Conservation (phyloP, 2,888 invertebrate genomes). For the Plagodis pulveraria region DNA sequence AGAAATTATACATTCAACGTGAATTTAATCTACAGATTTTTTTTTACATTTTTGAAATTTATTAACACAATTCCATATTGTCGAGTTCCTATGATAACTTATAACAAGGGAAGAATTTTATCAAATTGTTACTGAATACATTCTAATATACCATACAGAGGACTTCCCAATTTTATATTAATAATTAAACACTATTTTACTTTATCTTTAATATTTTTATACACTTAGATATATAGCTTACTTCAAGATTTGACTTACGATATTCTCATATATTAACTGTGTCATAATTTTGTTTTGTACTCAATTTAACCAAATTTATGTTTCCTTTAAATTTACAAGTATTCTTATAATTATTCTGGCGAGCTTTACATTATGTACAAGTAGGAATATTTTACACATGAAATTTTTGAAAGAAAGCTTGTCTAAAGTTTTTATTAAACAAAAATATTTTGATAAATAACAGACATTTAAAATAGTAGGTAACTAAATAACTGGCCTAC, state of each 20-base stretch:
- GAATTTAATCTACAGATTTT: slow-evolving; percentile 40
- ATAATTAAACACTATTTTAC: slow-evolving; percentile 9
- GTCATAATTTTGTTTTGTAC: slow-evolving; percentile 45
- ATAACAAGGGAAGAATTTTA: slow-evolving; percentile 17
- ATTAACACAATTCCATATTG: slow-evolving; percentile 75
- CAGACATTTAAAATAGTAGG: too few relatives aligned
- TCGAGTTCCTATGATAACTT: slow-evolving; percentile 54
- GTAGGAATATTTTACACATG: slow-evolving; percentile 12
- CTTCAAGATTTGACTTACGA: slow-evolving; percentile 12
- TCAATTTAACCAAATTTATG: slow-evolving; percentile 39
- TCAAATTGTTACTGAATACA: too few relatives aligned
- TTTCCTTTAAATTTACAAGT: slow-evolving; percentile 15
- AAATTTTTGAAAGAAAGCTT: slow-evolving; percentile 3
- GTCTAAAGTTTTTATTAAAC: too few relatives aligned
- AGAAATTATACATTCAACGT: slow-evolving; percentile 51
- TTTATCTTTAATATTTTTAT: slow-evolving; percentile 23
- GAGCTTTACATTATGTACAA: slow-evolving; percentile 13
- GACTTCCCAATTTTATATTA: background rate
- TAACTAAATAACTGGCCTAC: too few relatives aligned
- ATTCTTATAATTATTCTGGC: slow-evolving; percentile 21
- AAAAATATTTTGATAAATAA: too few relatives aligned
- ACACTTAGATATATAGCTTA: slow-evolving; percentile 18
- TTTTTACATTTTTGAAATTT: slow-evolving; percentile 71
- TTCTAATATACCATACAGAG: too few relatives aligned
- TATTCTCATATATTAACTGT: slow-evolving; percentile 12